Conservation (phyloP, 2,797 vertebrate species). For the Falco novaeseelandiae region DNA sequence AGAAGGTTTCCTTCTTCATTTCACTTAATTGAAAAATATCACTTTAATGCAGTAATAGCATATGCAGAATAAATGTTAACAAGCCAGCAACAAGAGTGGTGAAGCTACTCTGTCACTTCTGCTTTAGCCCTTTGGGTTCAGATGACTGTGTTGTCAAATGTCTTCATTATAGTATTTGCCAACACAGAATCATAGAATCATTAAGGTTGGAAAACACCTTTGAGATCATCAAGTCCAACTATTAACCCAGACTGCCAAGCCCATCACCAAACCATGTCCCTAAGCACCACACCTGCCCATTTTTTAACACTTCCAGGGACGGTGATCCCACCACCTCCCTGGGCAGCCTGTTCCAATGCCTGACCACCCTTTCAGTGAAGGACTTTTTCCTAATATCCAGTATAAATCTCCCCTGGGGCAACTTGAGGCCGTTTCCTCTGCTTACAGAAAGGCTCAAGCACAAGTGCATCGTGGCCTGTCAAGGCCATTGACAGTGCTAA, state of each 20-base stretch:
- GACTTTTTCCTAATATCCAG: too few species aligned
- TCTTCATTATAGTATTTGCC: background rate
- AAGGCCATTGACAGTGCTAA: background rate
- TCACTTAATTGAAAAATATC: conserved; percentile 75
- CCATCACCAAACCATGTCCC: too few species aligned
- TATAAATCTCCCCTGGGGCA: too few species aligned
- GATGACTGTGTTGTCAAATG: background rate
- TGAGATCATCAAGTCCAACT: too few species aligned
- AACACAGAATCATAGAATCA: background rate
- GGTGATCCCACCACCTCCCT: too few species aligned
- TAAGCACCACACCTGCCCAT: too few species aligned
- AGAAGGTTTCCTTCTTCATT: conserved; percentile 51
- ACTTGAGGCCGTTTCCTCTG: too few species aligned
- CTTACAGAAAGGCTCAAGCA: background rate
- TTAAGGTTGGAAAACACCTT: too few species aligned
- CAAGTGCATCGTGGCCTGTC: fast-evolving
- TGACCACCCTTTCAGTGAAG: too few species aligned
- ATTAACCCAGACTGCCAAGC: too few species aligned
- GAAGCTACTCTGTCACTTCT: conserved; percentile 16
- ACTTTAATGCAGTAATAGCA: conserved; percentile 68
- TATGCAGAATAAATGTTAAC: conserved; percentile 61
- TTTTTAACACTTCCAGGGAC: too few species aligned
- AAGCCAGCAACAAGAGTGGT: conserved; percentile 15
- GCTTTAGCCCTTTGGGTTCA: conserved; percentile 49
- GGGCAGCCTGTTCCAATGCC: too few species aligned